phyloP scores from a whole-genome alignment of 37 sponge, comb jelly and placozoan species.

The Bolinopsis microptera region DNA sequence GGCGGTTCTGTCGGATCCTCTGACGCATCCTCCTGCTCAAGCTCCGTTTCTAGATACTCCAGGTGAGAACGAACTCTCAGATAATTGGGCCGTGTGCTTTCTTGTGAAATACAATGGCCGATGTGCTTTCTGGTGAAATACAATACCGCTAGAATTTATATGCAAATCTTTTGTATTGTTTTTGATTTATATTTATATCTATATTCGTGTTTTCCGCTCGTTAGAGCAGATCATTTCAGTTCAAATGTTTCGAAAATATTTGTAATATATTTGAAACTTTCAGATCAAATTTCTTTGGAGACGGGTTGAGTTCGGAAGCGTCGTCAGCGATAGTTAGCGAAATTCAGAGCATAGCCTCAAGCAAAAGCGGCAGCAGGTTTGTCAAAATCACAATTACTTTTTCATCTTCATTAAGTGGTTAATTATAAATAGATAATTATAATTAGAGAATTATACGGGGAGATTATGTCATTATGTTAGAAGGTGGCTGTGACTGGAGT shows the following conservation, averaged over 20 bases:
- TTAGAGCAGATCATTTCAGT: background rate
- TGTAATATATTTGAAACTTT: background rate
- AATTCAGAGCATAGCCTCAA: background rate
- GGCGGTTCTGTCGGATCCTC: constrained; percentile 1
- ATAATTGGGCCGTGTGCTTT: too few relatives aligned
- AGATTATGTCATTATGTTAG: too few relatives aligned
- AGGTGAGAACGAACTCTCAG: too few relatives aligned
- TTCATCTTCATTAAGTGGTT: too few relatives aligned
- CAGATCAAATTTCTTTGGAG: background rate
- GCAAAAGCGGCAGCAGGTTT: background rate
- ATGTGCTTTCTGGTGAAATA: too few relatives aligned
- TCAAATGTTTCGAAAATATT: background rate
- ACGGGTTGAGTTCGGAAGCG: background rate
- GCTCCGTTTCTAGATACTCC: constrained; percentile 14
- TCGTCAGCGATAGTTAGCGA: background rate
- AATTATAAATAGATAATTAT: too few relatives aligned
- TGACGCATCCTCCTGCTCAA: background rate
- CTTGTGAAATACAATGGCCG: too few relatives aligned
- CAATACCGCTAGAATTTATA: too few relatives aligned
- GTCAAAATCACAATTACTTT: background rate
- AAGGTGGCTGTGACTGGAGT: too few relatives aligned
- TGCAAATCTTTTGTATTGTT: too few relatives aligned
- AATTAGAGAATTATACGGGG: too few relatives aligned
- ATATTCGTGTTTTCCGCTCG: background rate
- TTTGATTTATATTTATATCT: background rate